Percentiles rank a stretch among this genome's conserved stretches.
These are phyloP conservation scores for Parnassius smintheus DNA, from an alignment of 2,888 invertebrate species.

Conservation along the genomic window DNA sequence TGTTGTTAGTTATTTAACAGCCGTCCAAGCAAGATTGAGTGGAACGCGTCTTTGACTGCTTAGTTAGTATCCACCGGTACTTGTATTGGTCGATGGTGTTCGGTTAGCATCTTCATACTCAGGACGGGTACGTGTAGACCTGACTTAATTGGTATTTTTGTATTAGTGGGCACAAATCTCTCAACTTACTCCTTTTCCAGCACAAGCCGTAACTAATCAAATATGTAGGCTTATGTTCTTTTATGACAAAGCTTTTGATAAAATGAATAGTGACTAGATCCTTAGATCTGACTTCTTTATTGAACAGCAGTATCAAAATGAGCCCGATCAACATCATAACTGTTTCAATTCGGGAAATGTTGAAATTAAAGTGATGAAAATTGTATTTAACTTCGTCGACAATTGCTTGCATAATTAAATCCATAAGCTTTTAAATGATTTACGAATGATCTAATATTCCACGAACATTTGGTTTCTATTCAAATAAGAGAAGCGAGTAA, in stretches of 20 bases:
- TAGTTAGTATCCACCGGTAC: no score
- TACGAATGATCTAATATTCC: conserved; percentile 12
- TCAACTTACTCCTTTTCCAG: conserved; percentile 51
- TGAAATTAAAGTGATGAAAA: neutral
- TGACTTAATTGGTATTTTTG: no score
- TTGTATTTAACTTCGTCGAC: neutral
- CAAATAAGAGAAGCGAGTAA: conserved; percentile 12
- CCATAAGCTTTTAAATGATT: conserved; percentile 3
- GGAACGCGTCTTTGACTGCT: no score
- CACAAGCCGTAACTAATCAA: conserved; percentile 47
- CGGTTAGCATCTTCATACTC: no score
- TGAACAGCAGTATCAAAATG: conserved; percentile 4
- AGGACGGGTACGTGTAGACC: no score
- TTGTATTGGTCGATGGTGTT: no score
- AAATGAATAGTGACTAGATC: conserved; percentile 36
- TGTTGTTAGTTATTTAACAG: no score
- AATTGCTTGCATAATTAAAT: neutral
- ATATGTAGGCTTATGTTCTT: conserved; percentile 52
- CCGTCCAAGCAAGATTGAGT: no score
- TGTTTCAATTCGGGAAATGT: neutral
- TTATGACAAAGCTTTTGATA: conserved; percentile 46
- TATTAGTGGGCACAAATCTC: neutral
- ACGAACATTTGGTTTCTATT: conserved; percentile 9
- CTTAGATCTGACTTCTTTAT: neutral
- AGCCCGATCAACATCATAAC: conserved; percentile 5